phyloP scores from a whole-genome alignment of 1,140 invertebrate species.

The Drosophila setifemur region DNA sequence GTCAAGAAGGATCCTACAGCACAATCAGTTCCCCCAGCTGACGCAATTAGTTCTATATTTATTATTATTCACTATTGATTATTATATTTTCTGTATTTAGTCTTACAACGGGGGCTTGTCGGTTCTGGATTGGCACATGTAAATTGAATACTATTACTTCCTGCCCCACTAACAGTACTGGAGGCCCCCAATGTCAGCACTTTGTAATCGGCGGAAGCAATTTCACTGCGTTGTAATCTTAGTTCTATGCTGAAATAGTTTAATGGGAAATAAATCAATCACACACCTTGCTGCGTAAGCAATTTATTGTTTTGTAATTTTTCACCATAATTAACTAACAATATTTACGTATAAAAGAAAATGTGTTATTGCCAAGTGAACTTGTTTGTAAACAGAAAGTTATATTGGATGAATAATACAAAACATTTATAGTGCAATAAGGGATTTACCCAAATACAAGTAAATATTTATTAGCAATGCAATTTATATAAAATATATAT shows the following conservation, averaged over 20 bases:
- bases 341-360: not conserved
- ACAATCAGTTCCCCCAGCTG: not conserved
- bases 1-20: not conserved
- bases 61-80: conserved; percentile 23
- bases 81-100: not conserved
- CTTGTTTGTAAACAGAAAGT: not conserved
- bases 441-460: no score
- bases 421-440: no score
- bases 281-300: not conserved
- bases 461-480: no score
- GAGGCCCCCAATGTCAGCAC: conserved; percentile 10
- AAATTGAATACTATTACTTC: not conserved
- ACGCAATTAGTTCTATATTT: conserved; percentile 15
- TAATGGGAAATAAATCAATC: no score
- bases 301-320: not conserved
- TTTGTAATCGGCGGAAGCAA: not conserved
- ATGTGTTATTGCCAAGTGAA: not conserved
- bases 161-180: no score
- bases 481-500: no score
- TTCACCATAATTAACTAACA: no score
- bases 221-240: not conserved
- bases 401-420: no score
- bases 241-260: no score
- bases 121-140: not conserved
- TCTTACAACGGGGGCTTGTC: conserved; percentile 20